phyloP scores from a whole-genome alignment of 2,888 invertebrate species.

The Sepioteuthis lessoniana region DNA sequence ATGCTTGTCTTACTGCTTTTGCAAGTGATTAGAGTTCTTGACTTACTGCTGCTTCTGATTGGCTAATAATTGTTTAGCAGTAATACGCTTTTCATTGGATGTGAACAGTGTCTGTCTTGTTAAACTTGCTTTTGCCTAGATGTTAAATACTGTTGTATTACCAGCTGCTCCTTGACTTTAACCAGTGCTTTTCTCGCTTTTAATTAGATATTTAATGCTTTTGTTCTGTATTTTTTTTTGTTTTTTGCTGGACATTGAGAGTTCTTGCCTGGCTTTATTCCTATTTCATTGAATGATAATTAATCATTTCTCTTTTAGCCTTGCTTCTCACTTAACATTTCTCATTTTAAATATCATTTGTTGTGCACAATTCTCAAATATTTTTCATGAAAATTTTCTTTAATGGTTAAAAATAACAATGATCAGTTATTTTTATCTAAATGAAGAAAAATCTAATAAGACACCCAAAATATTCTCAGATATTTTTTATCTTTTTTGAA shows the following conservation, averaged over 20 bases:
- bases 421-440: constrained; percentile 16
- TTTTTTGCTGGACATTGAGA: neutral
- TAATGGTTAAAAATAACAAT: neutral
- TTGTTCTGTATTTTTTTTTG: neutral
- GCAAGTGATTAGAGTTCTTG: neutral
- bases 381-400: no score
- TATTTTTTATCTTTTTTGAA: no score
- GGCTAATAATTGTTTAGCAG: neutral
- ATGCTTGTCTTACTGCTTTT: neutral
- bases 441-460: neutral
- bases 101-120: neutral
- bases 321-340: neutral
- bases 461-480: no score
- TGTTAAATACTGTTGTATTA: neutral
- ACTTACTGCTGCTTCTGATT: neutral
- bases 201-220: neutral
- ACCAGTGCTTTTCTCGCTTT: neutral
- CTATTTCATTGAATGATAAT: neutral
- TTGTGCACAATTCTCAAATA: neutral
- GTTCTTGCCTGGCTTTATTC: neutral
- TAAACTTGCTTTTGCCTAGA: neutral
- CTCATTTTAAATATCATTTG: neutral
- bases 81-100: neutral
- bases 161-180: neutral
- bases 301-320: neutral